Evolutionary conservation across 2,113 vertebrate genomes (phyloP), one percentile per base, ranked within the genome.

Genomic region (Sander vitreus): DNA sequence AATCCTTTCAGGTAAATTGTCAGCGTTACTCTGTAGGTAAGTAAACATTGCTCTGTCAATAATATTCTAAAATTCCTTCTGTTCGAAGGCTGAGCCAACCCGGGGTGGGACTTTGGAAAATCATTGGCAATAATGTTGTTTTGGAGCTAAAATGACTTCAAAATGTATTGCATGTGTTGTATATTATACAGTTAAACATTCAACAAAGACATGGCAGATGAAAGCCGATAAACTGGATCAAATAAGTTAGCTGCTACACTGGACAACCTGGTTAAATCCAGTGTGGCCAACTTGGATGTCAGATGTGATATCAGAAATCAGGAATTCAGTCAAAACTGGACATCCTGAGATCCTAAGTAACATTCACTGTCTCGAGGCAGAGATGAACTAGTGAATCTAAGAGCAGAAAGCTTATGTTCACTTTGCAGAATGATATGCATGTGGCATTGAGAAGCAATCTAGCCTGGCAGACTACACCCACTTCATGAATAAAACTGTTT

Each of bases 401-500:
- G 19, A 68, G 15, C 2, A 47, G 18, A 60, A 67, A 21, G 58
- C 19, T 14, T 59, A 14, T 39, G 10, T 43, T 43, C 39, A 11
- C 73, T 53, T 71, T 3, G 25, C n/a, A 72, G 39, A 7, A 45
- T 67, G 57, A 73, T 1, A 30, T 55, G 12, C 18, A 48, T 69
- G 21, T 27, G 14, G 63, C 10, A 48, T 5, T 33, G 21, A 18
- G 21, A 65, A 7, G n/a, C 19, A 45, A 5, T 63, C 47, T 7
- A 21, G 3, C n/a, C 43, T 27, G 23, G 25, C 48, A 60, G n/a
- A 39, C 81, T 18, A 19, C 45, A 19, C 33, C 59, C 27, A 27
- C 51, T 69, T 58, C 18, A 48, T 16, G 27, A 80, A 76, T 50
- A 68, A 80, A 54, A 65, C 18, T 14, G 16, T 66, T 81, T 62